These are phyloP conservation scores for Nomada hirtipes DNA, from an alignment of 2,888 invertebrate genomes.

Conservation along the genomic window DNA sequence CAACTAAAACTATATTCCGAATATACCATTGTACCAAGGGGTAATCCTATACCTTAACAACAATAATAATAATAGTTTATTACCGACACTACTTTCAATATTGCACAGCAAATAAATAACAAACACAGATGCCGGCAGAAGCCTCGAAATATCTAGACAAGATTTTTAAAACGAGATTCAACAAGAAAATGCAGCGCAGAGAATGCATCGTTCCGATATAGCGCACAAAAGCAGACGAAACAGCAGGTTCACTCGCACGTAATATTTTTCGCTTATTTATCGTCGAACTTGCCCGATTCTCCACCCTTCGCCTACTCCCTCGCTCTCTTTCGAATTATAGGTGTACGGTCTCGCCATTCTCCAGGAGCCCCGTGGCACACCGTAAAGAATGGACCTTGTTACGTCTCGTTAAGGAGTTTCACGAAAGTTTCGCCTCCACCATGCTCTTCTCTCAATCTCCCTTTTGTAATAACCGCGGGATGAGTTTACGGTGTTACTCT, in stretches of 20 bases:
- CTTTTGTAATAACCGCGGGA: conserved; percentile 76
- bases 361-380: conserved; percentile 52
- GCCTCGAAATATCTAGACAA: background rate
- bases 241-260: conserved; percentile 22
- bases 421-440: conserved; percentile 66
- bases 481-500: conserved; percentile 70
- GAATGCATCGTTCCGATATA: conserved; percentile 14
- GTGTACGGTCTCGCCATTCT: conserved; percentile 59
- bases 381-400: conserved; percentile 75
- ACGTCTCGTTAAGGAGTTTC: conserved; percentile 77
- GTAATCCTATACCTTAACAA: too few species aligned
- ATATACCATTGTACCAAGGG: too few species aligned
- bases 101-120: background rate
- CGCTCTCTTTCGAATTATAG: conserved; percentile 58
- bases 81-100: too few species aligned
- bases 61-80: too few species aligned
- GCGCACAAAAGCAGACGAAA: conserved; percentile 34
- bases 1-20: too few species aligned
- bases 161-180: conserved; percentile 5
- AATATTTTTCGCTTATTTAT: conserved; percentile 65
- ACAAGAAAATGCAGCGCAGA: background rate
- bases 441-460: conserved; percentile 62
- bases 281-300: conserved; percentile 58
- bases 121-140: background rate
- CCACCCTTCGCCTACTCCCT: background rate